phyloP scores from a whole-genome alignment of 2,888 invertebrate genomes.

The Plagodis pulveraria region DNA sequence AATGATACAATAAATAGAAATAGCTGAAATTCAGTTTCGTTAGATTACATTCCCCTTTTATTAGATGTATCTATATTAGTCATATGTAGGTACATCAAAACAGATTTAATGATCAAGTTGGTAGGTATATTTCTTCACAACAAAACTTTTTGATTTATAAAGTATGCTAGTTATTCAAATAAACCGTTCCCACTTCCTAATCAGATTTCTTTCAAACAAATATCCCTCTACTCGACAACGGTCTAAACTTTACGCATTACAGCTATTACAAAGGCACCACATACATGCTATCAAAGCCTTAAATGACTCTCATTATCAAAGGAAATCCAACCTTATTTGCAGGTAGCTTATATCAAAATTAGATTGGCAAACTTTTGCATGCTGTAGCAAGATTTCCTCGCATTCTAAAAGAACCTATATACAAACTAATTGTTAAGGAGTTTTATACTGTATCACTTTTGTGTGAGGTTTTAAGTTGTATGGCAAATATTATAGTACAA shows the following conservation, averaged over 20 bases:
- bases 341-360: neutral
- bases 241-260: conserved; percentile 26
- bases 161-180: conserved; percentile 4
- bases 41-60: too few relatives aligned
- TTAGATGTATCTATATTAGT: too few relatives aligned
- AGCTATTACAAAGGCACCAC: conserved; percentile 19
- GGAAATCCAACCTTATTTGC: conserved; percentile 6
- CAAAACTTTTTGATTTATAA: conserved; percentile 1
- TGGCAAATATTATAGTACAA: neutral
- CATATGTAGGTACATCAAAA: too few relatives aligned
- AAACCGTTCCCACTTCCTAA: conserved; percentile 15
- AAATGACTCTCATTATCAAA: neutral
- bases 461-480: conserved; percentile 13
- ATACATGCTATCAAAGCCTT: conserved; percentile 11
- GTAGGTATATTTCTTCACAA: too few relatives aligned
- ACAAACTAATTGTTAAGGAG: neutral
- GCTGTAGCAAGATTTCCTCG: neutral
- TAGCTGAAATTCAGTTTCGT: too few relatives aligned
- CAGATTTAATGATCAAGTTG: too few relatives aligned
- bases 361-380: neutral
- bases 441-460: neutral
- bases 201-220: conserved; percentile 17
- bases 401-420: neutral
- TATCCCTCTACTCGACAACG: conserved; percentile 3
- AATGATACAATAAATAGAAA: too few relatives aligned